A percentile compares a stretch with the other conserved stretches of the same genome.
Evolutionary conservation across 2,888 invertebrate genomes (phyloP).

Genomic region (Philopedon plagiatum): DNA sequence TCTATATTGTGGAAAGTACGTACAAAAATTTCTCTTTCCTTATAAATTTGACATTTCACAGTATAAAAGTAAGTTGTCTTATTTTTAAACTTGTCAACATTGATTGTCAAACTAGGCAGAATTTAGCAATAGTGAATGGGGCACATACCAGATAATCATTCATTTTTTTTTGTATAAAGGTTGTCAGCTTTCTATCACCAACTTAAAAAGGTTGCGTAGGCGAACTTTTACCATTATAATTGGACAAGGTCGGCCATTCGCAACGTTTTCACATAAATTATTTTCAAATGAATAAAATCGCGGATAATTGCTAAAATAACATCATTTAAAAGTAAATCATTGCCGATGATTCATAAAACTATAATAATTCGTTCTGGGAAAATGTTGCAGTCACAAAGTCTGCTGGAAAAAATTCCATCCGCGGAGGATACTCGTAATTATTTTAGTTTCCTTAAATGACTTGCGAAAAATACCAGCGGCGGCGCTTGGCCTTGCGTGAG

Average conservation of each 20-base stretch:
- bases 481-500: no score
- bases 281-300: not conserved
- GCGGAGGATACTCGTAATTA: not conserved
- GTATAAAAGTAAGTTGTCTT: no score
- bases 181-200: no score
- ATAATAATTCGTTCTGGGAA: slow-evolving; percentile 1
- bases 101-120: no score
- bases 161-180: no score
- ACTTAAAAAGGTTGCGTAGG: no score
- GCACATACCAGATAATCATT: no score
- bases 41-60: no score
- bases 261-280: slow-evolving; percentile 3
- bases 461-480: not conserved
- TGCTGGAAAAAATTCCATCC: slow-evolving; percentile 8
- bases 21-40: no score
- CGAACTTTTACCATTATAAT: slow-evolving; percentile 3
- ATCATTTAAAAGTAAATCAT: slow-evolving; percentile 3
- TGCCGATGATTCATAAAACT: not conserved
- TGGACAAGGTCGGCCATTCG: slow-evolving; percentile 8
- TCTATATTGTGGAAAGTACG: no score
- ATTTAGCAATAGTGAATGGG: no score
- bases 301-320: not conserved
- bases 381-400: slow-evolving; percentile 6
- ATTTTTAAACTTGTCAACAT: no score
- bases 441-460: not conserved